phyloP scores from a whole-genome alignment of 2,888 invertebrate genomes.

The Chirona hameri region DNA sequence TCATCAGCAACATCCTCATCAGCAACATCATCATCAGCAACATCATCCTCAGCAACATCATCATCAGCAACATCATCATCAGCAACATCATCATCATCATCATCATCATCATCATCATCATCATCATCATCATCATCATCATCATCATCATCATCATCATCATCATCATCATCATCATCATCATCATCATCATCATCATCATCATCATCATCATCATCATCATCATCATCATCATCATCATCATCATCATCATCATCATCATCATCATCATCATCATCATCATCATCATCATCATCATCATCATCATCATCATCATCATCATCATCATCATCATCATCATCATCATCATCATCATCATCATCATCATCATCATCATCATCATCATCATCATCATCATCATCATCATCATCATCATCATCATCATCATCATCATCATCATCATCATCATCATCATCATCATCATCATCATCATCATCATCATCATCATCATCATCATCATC shows the following conservation, averaged over 20 bases:
- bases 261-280: constrained; percentile 22
- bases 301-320: constrained; percentile 22
- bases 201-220: constrained; percentile 22
- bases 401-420: constrained; percentile 22
- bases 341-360: constrained; percentile 22
- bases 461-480: constrained; percentile 6
- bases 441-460: constrained; percentile 22
- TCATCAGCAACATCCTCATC: too few relatives aligned
- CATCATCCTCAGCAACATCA: too few relatives aligned
- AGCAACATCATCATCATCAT: background rate
- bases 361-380: constrained; percentile 22
- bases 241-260: constrained; percentile 22
- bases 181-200: constrained; percentile 22
- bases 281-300: constrained; percentile 22
- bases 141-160: constrained; percentile 22
- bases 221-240: constrained; percentile 22
- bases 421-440: constrained; percentile 22
- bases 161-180: constrained; percentile 22
- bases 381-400: constrained; percentile 22
- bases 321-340: constrained; percentile 22
- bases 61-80: too few relatives aligned
- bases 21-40: too few relatives aligned
- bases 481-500: too few relatives aligned
- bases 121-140: constrained; percentile 22
- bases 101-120: constrained; percentile 11